Percentiles rank a stretch among this genome's conserved stretches.
phyloP scores from a whole-genome alignment of 2,113 vertebrate species.

The Cynocephalus volans region DNA sequence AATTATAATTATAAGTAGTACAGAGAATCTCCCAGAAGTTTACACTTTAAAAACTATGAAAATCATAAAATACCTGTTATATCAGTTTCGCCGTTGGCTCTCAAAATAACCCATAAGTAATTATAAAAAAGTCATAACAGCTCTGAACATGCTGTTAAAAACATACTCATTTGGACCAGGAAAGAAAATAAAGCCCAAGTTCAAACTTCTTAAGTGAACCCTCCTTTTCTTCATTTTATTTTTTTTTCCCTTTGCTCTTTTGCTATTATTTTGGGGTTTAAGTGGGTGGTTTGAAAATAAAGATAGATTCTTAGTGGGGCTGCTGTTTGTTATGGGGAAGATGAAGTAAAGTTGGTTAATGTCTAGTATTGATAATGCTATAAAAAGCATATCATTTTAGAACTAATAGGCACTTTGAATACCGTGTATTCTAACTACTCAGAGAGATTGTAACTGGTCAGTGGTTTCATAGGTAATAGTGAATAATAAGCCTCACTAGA shows the following conservation, averaged over 20 bases:
- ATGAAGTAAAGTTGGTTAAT: not conserved
- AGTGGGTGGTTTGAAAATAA: not conserved
- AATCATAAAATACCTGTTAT: not conserved
- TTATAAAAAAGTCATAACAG: not conserved
- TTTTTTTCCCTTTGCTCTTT: not conserved
- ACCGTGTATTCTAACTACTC: not conserved
- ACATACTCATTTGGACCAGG: not conserved
- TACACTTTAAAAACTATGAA: not conserved
- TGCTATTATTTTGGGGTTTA: not conserved
- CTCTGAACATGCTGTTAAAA: not conserved
- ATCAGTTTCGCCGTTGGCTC: not conserved
- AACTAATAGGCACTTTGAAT: not conserved
- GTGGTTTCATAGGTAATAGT: not conserved
- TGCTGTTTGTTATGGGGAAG: not conserved
- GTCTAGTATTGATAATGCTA: not conserved
- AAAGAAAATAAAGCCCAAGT: constrained; percentile 38
- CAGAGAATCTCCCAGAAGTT: not conserved
- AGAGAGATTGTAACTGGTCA: not conserved
- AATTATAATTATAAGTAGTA: not conserved
- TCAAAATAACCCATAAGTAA: not conserved
- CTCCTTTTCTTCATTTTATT: not conserved
- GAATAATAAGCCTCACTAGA: not conserved
- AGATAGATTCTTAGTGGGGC: not conserved
- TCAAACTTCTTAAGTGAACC: not conserved
- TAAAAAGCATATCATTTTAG: not conserved